These are phyloP conservation scores for Deilephila porcellus DNA, from an alignment of 2,888 invertebrate species.

Conservation along the genomic window DNA sequence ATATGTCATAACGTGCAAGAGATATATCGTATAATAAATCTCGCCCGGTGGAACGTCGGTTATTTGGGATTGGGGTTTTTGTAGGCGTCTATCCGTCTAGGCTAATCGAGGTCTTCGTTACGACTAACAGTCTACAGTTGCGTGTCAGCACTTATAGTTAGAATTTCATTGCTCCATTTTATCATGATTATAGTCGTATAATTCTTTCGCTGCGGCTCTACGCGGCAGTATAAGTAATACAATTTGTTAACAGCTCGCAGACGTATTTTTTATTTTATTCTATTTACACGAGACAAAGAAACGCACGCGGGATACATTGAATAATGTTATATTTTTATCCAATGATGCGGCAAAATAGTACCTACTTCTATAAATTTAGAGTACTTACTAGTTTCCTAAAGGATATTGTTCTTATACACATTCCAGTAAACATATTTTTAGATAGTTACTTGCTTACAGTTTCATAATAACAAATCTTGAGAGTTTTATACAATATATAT, in stretches of 20 bases:
- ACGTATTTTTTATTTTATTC: slow-evolving; percentile 14
- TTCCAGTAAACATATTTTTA: not conserved
- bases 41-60: not conserved
- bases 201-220: slow-evolving; percentile 21
- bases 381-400: not conserved
- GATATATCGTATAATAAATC: slow-evolving; percentile 10
- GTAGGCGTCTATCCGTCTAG: slow-evolving; percentile 10
- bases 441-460: not conserved
- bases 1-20: slow-evolving; percentile 10
- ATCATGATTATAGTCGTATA: slow-evolving; percentile 19
- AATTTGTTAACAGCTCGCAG: slow-evolving; percentile 24
- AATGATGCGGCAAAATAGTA: not conserved
- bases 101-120: slow-evolving; percentile 12
- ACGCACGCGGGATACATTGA: not conserved
- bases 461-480: not conserved
- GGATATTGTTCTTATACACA: not conserved
- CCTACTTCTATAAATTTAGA: not conserved
- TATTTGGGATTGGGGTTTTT: not conserved
- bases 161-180: slow-evolving; percentile 20
- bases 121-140: slow-evolving; percentile 11
- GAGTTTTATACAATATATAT: too few species aligned
- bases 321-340: not conserved
- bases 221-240: slow-evolving; percentile 21
- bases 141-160: slow-evolving; percentile 19
- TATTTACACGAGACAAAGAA: not conserved